Percentiles rank a stretch among this genome's conserved stretches.
phyloP scores from a whole-genome alignment of 2,113 vertebrate species.

The Pachypanchax playfairii region DNA sequence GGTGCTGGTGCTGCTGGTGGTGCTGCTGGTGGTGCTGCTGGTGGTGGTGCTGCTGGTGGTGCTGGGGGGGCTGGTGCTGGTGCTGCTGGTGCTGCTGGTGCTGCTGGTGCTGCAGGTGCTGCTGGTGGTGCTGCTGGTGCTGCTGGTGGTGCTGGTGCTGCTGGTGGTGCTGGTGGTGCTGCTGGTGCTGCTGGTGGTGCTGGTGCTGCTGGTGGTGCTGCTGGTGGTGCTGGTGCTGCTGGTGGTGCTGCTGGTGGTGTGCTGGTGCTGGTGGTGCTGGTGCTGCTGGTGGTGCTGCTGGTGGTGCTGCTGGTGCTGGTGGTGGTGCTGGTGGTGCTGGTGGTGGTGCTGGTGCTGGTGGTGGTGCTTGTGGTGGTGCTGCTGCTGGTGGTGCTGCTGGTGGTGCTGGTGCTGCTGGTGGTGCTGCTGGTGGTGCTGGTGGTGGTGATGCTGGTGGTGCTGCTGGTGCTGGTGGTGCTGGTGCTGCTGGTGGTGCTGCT shows the following conservation, averaged over 20 bases:
- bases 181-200: background rate
- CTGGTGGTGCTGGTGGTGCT: background rate
- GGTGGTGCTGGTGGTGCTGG: background rate
- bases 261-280: background rate
- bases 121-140: background rate
- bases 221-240: background rate
- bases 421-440: background rate
- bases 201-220: conserved; percentile 12
- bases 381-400: background rate
- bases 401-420: background rate
- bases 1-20: background rate
- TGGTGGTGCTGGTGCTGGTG: background rate
- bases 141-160: background rate
- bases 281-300: background rate
- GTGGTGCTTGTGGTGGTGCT: conserved; percentile 12
- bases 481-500: background rate
- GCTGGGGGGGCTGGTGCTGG: background rate
- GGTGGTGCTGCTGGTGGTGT: conserved; percentile 1
- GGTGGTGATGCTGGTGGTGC: background rate
- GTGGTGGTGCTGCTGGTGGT: background rate
- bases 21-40: background rate
- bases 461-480: background rate
- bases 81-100: background rate
- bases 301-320: conserved; percentile 11
- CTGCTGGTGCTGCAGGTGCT: background rate